Percentiles rank a stretch among this genome's conserved stretches.
These are phyloP conservation scores for Parnassius orleans DNA, from an alignment of 2,888 invertebrate species.

Conservation along the genomic window DNA sequence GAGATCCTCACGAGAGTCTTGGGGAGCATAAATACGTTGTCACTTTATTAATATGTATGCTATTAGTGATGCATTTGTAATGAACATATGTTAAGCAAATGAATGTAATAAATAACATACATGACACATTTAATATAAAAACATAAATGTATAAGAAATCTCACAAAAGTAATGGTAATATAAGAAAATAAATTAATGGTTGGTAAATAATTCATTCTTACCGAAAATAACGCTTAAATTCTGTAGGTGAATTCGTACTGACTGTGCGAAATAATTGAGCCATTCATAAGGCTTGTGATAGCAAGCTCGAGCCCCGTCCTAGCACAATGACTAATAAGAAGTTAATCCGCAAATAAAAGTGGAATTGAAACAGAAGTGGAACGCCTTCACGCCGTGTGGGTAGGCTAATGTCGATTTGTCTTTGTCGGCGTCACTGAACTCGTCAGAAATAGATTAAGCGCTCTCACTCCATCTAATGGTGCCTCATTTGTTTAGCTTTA, in stretches of 20 bases:
- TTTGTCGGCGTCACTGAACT: slow-evolving; percentile 81
- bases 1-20: slow-evolving; percentile 54
- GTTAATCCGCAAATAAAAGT: slow-evolving; percentile 81
- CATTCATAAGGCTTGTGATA: slow-evolving; percentile 79
- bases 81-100: slow-evolving; percentile 56
- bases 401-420: slow-evolving; percentile 80
- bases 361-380: slow-evolving; percentile 80
- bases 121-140: slow-evolving; percentile 25
- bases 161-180: slow-evolving; percentile 29
- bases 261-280: slow-evolving; percentile 75
- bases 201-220: slow-evolving; percentile 41
- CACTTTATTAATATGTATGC: slow-evolving; percentile 63
- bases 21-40: slow-evolving; percentile 65
- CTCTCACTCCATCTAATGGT: slow-evolving; percentile 81
- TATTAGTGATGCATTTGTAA: slow-evolving; percentile 43
- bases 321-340: slow-evolving; percentile 79
- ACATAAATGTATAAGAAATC: slow-evolving; percentile 15
- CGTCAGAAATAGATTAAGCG: slow-evolving; percentile 82
- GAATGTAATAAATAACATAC: slow-evolving; percentile 43
- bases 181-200: slow-evolving; percentile 32
- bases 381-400: slow-evolving; percentile 78
- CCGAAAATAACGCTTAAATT: slow-evolving; percentile 41
- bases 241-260: slow-evolving; percentile 52
- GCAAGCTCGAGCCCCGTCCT: slow-evolving; percentile 60
- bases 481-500: slow-evolving; percentile 81